Evolutionary conservation across 2,113 vertebrate species (phyloP), one percentile per base, ranked within the genome.

Genomic region (Boulengeromyrus knoepffleri): DNA sequence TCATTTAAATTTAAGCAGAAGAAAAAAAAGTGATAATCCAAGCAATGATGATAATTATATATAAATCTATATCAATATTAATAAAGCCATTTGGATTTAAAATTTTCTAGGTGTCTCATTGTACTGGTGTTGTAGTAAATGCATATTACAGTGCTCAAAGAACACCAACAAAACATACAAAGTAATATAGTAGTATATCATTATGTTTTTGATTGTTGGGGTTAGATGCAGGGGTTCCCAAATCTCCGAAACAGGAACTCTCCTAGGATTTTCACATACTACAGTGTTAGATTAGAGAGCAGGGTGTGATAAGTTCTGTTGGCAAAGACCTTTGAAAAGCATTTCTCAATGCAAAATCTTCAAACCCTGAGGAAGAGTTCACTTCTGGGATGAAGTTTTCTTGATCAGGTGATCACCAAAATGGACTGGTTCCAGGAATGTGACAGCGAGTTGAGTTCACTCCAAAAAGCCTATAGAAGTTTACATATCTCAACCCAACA

Each of bases 1-100:
- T 96, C 91, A 92, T 95, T 95, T 95, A 93, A 96, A 96, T 91
- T 94, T 94, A 95, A 93, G 94, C 93, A 95, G 95, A 94, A 96
- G 95, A 95, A 80, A 80, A 53, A 66, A 95, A 92, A 92, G 95
- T 93, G 93, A 96, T 95, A 94, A 95, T 95, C 87, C 90, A 95
- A 95, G 94, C 94, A 95, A 96, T 94, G 94, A 95, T 95, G 91
- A 92, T 94, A 94, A 92, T 95, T 91, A 93, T 94, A 95, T 94
- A 93, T 92, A 93, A 92, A 94, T 88, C 94, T 94, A 94, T 92
- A 94, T 94, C 95, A 17, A 77, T 77, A 77, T 77, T 39, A 77
- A 94, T 96, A 96, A 96, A 96, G 95, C 95, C 96, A 96, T 96
- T 95, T 93, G 94, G 93, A 94, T 96, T 96, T 96, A 93, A 96